Evolutionary conservation across 2,113 vertebrate genomes (phyloP).

Genomic region (Cathartes aura): DNA sequence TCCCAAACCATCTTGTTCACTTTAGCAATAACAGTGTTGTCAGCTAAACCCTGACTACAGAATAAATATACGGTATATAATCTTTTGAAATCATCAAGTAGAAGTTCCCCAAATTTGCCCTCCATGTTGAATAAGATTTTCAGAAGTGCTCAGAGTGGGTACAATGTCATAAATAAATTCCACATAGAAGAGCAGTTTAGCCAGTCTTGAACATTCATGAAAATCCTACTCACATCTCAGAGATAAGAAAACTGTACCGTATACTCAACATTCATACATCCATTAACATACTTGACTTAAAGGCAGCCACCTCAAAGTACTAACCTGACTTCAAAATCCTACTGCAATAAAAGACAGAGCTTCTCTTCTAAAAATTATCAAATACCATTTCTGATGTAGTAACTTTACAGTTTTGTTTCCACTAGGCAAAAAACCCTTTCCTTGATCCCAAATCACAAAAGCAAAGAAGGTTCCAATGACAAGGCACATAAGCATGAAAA

Average conservation of each 20-base stretch:
- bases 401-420: not conserved
- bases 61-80: not conserved
- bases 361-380: not conserved
- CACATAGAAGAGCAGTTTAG: not conserved
- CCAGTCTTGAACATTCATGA: not conserved
- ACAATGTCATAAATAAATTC: not conserved
- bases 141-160: not conserved
- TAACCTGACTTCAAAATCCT: not conserved
- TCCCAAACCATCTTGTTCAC: constrained; percentile 93
- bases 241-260: not conserved
- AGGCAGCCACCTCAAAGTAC: not conserved
- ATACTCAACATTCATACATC: not conserved
- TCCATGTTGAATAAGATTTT: not conserved
- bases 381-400: not conserved
- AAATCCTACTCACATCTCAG: not conserved
- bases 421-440: not conserved
- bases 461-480: not conserved
- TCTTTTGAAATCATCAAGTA: not conserved
- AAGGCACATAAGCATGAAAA: not conserved
- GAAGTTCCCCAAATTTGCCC: not conserved
- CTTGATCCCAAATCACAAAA: not conserved
- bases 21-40: constrained; percentile 93
- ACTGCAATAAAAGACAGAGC: not conserved
- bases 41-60: constrained; percentile 92
- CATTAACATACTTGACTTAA: not conserved